Conservation (phyloP, 2,113 vertebrate genomes). For the Rhinolophus sinicus region DNA sequence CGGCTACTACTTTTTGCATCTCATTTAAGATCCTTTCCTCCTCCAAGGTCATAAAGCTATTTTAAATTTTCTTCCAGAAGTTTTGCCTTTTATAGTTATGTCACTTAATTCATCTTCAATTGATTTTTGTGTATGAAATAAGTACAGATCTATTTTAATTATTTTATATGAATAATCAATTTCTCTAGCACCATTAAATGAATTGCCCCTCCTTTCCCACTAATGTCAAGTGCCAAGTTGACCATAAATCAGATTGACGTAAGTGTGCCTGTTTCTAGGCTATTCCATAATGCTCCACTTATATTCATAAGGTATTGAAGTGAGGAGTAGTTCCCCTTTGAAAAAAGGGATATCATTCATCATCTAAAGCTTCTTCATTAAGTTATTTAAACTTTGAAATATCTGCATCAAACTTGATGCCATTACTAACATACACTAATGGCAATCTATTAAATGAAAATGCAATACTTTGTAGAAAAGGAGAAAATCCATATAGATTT, state of each 20-base stretch:
- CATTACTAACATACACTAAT: background rate
- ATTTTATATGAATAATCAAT: constrained; percentile 38
- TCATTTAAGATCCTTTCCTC: background rate
- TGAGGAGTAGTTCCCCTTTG: background rate
- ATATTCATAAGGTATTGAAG: background rate
- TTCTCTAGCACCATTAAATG: background rate
- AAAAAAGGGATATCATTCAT: background rate
- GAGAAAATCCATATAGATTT: background rate
- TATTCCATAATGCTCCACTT: background rate
- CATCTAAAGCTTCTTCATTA: background rate
- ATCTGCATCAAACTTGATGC: background rate
- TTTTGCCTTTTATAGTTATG: background rate
- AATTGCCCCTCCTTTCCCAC: background rate
- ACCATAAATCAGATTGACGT: background rate
- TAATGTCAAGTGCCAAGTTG: background rate
- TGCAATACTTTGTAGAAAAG: background rate
- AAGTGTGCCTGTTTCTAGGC: background rate
- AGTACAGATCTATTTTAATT: constrained; percentile 48
- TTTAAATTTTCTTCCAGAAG: background rate
- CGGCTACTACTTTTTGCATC: background rate
- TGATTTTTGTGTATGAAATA: background rate
- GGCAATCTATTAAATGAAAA: background rate
- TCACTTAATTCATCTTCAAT: constrained; percentile 17
- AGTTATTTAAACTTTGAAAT: background rate
- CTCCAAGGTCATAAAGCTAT: background rate